phyloP scores from a whole-genome alignment of 2,888 invertebrate species.

The Eristalis tenax region DNA sequence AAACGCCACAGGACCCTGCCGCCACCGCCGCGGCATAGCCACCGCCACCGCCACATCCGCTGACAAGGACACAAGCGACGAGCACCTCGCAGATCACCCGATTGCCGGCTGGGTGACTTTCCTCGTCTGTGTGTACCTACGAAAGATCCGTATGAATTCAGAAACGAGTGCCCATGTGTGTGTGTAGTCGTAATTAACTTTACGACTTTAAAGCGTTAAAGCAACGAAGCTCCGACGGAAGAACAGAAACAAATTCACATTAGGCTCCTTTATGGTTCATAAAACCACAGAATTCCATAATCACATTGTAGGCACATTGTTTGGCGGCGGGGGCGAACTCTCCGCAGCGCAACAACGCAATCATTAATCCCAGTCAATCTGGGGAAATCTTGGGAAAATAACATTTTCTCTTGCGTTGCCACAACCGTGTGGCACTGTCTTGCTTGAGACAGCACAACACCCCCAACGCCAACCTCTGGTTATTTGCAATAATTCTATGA shows the following conservation, averaged over 20 bases:
- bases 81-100: background rate
- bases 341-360: conserved; percentile 57
- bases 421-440: background rate
- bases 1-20: background rate
- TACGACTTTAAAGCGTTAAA: conserved; percentile 64
- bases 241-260: conserved; percentile 48
- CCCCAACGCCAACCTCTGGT: background rate
- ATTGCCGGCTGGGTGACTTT: background rate
- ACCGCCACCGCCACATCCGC: background rate
- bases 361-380: conserved; percentile 71
- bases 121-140: too few relatives aligned
- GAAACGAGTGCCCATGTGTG: background rate
- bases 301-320: conserved; percentile 71
- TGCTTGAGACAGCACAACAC: conserved; percentile 10
- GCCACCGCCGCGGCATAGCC: background rate
- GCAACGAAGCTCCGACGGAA: conserved; percentile 32
- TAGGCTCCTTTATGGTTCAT: conserved; percentile 66
- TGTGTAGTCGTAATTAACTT: conserved; percentile 63
- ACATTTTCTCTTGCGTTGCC: conserved; percentile 39
- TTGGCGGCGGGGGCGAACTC: conserved; percentile 27
- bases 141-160: background rate
- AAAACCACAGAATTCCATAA: conserved; percentile 69
- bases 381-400: conserved; percentile 63
- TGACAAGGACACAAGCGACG: conserved; percentile 32
- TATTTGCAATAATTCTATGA: conserved; percentile 66